Conservation (phyloP, 2,113 vertebrate species). For the Hypocryptadius cinnamomeus region DNA sequence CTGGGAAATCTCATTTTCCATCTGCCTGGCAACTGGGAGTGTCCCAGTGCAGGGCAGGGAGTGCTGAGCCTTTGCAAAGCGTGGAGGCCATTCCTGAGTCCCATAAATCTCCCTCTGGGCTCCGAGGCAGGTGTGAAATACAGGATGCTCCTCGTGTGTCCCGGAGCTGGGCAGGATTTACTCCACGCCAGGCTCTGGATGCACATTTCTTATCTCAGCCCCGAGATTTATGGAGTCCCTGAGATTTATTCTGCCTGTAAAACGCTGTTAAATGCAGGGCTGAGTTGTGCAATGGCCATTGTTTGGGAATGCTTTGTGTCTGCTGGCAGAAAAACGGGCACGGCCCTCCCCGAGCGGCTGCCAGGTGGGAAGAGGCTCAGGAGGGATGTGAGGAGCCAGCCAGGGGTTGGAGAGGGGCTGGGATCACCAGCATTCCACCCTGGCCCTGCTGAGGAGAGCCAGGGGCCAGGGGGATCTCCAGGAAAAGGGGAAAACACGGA, state of each 20-base stretch:
- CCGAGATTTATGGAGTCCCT: not conserved
- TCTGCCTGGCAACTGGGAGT: not conserved
- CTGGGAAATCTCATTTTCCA: not conserved
- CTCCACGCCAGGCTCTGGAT: not conserved
- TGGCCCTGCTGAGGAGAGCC: not conserved
- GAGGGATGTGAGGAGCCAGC: not conserved
- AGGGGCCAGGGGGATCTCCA: not conserved
- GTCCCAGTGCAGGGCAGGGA: not conserved
- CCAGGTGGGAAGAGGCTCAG: not conserved
- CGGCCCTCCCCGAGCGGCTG: not conserved
- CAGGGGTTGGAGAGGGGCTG: not conserved
- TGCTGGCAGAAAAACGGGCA: slow-evolving; percentile 25
- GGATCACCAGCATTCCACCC: not conserved
- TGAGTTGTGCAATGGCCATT: slow-evolving; percentile 15
- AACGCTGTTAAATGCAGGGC: not conserved
- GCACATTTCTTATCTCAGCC: slow-evolving; percentile 1
- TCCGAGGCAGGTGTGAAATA: slow-evolving; percentile 21
- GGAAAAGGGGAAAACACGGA: not conserved
- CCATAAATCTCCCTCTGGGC: not conserved
- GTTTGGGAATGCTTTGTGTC: slow-evolving; percentile 38
- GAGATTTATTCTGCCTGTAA: slow-evolving; percentile 36
- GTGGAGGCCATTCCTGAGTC: not conserved
- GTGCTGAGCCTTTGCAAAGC: not conserved
- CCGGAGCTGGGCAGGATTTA: slow-evolving; percentile 14
- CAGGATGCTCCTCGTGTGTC: not conserved